Evolutionary conservation across 2,797 vertebrate species (phyloP).

Genomic region (Bovichtus variegatus): DNA sequence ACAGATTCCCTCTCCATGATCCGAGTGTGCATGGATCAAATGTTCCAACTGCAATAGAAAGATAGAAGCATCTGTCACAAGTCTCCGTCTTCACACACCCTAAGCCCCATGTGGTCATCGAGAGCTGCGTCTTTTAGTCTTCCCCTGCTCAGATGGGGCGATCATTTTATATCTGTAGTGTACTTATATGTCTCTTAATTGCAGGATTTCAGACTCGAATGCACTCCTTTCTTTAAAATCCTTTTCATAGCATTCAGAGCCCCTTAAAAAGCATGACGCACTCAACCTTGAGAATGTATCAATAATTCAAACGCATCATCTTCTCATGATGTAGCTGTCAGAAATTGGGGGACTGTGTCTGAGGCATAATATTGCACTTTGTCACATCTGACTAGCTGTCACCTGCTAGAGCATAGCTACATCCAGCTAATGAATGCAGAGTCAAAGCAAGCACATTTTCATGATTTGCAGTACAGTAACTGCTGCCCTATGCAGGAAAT

Average conservation of each 20-base stretch:
- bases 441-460: conserved; percentile 66
- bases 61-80: conserved; percentile 61
- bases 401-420: conserved; percentile 69
- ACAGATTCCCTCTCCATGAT: conserved; percentile 63
- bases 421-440: conserved; percentile 68
- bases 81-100: conserved; percentile 35
- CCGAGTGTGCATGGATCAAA: conserved; percentile 56
- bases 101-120: conserved; percentile 60
- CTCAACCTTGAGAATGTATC: conserved; percentile 85
- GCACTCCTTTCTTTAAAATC: conserved; percentile 44
- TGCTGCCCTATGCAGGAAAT: conserved; percentile 65
- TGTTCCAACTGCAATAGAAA: conserved; percentile 53
- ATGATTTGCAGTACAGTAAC: conserved; percentile 64
- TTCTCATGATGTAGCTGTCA: conserved; percentile 81
- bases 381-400: conserved; percentile 82
- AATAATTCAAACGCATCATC: conserved; percentile 86
- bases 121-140: conserved; percentile 41
- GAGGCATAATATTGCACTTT: conserved; percentile 80
- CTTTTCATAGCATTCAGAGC: conserved; percentile 51
- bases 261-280: conserved; percentile 76
- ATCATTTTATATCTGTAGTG: conserved; percentile 45
- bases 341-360: conserved; percentile 76
- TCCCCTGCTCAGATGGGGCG: conserved; percentile 28
- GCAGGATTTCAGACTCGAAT: conserved; percentile 63
- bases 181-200: conserved; percentile 63